A percentile compares a stretch with the other conserved stretches of the same genome.
phyloP scores from a whole-genome alignment of 2,888 invertebrate species.

The Nomada flava region DNA sequence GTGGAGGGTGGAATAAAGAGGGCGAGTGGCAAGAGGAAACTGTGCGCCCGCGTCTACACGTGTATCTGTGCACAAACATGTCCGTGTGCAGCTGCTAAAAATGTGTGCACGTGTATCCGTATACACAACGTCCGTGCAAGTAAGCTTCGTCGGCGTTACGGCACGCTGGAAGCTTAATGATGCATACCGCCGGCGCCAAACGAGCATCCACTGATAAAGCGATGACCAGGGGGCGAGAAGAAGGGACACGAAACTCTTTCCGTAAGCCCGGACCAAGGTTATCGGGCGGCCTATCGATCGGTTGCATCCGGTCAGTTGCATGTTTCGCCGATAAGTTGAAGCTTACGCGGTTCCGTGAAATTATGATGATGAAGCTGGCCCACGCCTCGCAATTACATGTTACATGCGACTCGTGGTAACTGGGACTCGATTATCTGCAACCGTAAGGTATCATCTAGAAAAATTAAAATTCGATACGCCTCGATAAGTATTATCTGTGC shows the following conservation, averaged over 20 bases:
- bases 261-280: slow-evolving; percentile 66
- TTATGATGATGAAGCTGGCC: slow-evolving; percentile 31
- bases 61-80: background rate
- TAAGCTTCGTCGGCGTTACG: slow-evolving; percentile 74
- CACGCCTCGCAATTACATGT: background rate
- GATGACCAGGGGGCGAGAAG: slow-evolving; percentile 71
- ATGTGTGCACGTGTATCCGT: slow-evolving; percentile 32
- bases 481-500: too few relatives aligned
- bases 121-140: slow-evolving; percentile 62
- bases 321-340: slow-evolving; percentile 58
- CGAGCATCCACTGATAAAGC: slow-evolving; percentile 77
- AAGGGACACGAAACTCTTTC: slow-evolving; percentile 69
- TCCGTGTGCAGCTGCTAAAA: background rate
- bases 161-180: slow-evolving; percentile 76
- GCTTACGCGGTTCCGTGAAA: slow-evolving; percentile 32
- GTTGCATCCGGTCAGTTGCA: slow-evolving; percentile 60
- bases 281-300: slow-evolving; percentile 66
- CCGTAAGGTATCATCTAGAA: background rate
- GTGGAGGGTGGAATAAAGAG: slow-evolving; percentile 50
- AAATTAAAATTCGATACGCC: too few relatives aligned
- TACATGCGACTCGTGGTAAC: slow-evolving; percentile 1
- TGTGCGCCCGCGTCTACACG: background rate
- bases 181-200: slow-evolving; percentile 76
- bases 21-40: slow-evolving; percentile 52
- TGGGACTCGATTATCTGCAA: background rate